Evolutionary conservation across 2,888 invertebrate species (phyloP).

Genomic region (Epistrophe grossulariae): DNA sequence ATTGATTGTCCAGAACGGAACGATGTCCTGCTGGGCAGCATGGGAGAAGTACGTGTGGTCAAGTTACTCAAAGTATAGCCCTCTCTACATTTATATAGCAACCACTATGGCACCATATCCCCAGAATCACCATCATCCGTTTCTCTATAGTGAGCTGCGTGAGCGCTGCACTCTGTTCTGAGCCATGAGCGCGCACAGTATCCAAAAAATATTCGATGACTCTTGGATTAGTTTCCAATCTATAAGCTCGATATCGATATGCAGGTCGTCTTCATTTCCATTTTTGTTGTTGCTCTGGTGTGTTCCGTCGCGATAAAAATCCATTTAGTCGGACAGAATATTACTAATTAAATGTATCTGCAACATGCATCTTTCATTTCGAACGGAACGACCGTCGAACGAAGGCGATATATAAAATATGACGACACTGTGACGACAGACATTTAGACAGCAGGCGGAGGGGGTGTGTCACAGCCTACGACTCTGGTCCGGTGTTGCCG

Average conservation of each 20-base stretch:
- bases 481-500: constrained; percentile 9
- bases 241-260: constrained; percentile 69
- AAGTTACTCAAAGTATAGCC: constrained; percentile 77
- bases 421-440: constrained; percentile 75
- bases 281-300: constrained; percentile 50
- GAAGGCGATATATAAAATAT: constrained; percentile 72
- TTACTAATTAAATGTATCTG: constrained; percentile 77
- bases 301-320: constrained; percentile 70
- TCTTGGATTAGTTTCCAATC: constrained; percentile 74
- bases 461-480: constrained; percentile 30
- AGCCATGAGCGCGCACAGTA: constrained; percentile 48
- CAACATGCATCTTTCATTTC: constrained; percentile 75
- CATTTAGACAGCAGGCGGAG: constrained; percentile 49
- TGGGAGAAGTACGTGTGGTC: constrained; percentile 84
- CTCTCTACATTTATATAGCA: constrained; percentile 28
- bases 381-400: constrained; percentile 28
- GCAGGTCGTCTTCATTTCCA: constrained; percentile 73
- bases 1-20: constrained; percentile 82
- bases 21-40: constrained; percentile 82
- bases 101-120: constrained; percentile 65
- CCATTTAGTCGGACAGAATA: constrained; percentile 76
- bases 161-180: constrained; percentile 54
- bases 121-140: constrained; percentile 59
- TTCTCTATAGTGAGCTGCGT: constrained; percentile 58
- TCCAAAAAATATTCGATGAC: constrained; percentile 69